Evolutionary conservation across 2,797 vertebrate genomes (phyloP).

Genomic region (Cryptoprocta ferox): DNA sequence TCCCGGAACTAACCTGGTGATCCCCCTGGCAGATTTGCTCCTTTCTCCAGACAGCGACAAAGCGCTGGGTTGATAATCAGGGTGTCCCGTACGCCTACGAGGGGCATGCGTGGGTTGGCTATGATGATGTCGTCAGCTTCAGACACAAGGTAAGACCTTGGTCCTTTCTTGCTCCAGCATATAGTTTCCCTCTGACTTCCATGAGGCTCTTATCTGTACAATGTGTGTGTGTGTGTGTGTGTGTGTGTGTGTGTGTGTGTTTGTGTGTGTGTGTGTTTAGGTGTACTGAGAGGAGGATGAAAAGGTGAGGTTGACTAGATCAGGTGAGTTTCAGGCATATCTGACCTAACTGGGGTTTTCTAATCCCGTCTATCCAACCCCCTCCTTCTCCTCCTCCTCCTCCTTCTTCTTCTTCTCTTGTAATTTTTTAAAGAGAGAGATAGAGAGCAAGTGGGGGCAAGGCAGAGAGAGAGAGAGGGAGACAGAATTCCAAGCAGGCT

Average conservation of each 20-base stretch:
- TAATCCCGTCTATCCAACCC: neutral
- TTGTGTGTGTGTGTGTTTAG: neutral
- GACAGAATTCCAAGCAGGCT: no score
- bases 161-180: neutral
- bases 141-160: slow-evolving; percentile 87
- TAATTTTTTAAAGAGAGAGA: no score
- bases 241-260: neutral
- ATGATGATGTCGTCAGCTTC: slow-evolving; percentile 89
- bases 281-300: neutral
- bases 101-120: slow-evolving; percentile 91
- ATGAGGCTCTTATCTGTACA: neutral
- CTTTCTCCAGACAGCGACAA: slow-evolving; percentile 84
- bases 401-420: no score
- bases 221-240: neutral
- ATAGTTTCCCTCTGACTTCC: neutral
- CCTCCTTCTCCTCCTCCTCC: no score
- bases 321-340: neutral
- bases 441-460: no score
- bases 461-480: no score
- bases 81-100: slow-evolving; percentile 90
- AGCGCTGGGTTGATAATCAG: slow-evolving; percentile 88
- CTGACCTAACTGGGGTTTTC: neutral
- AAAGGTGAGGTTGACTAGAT: neutral
- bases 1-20: neutral
- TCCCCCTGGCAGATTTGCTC: slow-evolving; percentile 86